Evolutionary conservation across 1,140 invertebrate species (phyloP).

Genomic region (Saccostrea echinata): DNA sequence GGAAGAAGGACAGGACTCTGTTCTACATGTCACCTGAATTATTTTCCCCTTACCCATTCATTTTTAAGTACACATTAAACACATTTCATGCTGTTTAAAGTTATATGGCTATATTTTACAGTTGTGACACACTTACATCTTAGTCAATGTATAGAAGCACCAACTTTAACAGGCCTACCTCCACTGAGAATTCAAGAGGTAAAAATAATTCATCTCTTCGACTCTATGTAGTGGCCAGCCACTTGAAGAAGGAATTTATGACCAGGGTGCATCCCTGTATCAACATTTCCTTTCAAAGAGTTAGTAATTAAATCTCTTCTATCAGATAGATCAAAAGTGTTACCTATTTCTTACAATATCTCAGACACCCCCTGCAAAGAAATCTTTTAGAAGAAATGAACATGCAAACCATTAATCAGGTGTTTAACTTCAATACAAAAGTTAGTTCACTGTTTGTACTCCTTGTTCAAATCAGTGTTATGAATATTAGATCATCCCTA

Average conservation of each 20-base stretch:
- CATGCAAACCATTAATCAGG: not conserved
- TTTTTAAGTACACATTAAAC: not conserved
- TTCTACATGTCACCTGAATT: not conserved
- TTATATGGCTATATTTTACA: not conserved
- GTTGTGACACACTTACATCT: not conserved
- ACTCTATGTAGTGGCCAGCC: not conserved
- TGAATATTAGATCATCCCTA: not conserved
- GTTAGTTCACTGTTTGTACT: too few species aligned
- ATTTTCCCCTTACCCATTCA: not conserved
- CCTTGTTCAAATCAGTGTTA: not conserved
- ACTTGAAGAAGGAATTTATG: slow-evolving; percentile 30
- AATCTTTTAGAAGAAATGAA: not conserved
- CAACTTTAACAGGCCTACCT: not conserved
- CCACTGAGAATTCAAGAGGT: not conserved
- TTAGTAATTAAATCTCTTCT: not conserved
- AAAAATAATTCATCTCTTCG: not conserved
- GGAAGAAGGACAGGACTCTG: not conserved
- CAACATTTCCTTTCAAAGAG: not conserved
- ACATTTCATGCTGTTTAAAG: not conserved
- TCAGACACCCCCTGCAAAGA: slow-evolving; percentile 7
- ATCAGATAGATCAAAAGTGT: not conserved
- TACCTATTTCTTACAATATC: not conserved
- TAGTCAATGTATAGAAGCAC: too few species aligned
- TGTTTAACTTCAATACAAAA: slow-evolving; percentile 2
- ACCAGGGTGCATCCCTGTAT: not conserved